Evolutionary conservation across 2,888 invertebrate species (phyloP), one percentile per base, ranked within the genome.

Genomic region (Lamproptera curius): DNA sequence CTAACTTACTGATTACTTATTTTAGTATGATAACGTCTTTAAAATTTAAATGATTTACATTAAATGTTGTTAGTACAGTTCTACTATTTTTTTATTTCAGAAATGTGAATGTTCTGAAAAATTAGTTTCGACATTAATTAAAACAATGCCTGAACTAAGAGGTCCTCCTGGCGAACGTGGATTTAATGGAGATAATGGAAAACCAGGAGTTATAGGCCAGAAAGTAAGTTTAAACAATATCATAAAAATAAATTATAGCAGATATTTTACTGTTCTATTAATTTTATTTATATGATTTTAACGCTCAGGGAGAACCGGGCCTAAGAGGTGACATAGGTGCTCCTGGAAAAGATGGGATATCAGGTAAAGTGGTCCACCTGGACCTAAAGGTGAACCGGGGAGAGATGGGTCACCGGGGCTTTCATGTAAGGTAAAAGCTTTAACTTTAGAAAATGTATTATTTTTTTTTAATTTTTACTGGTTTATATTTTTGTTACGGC

Each of bases 251-350:
- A 20, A 20, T 20, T 20, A 20, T 20, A 20, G 6, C 20, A 3
- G 78, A 60, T n/a, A n/a, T n/a, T n/a, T n/a, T n/a, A n/a, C n/a
- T n/a, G n/a, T n/a, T n/a, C n/a, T n/a, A n/a, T n/a, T n/a, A n/a
- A n/a, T n/a, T n/a, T n/a, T n/a, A n/a, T n/a, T n/a, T n/a, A n/a
- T n/a, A n/a, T n/a, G n/a, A n/a, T n/a, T n/a, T n/a, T n/a, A n/a
- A n/a, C n/a, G n/a, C n/a, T n/a, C n/a, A 28, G 28, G 92, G 92
- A 51, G 87, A 89, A 10, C 86, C 77, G 49, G 89, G 89, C 17
- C 73, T 95, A 74, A 87, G 91, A 54, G 95, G 95, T 38, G 82
- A 89, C 16, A 92, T 92, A 55, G 96, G n/a, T n/a, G n/a, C n/a
- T n/a, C n/a, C n/a, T n/a, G n/a, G n/a, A n/a, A n/a, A n/a, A 28